Evolutionary conservation across 2,113 vertebrate species (phyloP).

Genomic region (Podarcis cretensis): DNA sequence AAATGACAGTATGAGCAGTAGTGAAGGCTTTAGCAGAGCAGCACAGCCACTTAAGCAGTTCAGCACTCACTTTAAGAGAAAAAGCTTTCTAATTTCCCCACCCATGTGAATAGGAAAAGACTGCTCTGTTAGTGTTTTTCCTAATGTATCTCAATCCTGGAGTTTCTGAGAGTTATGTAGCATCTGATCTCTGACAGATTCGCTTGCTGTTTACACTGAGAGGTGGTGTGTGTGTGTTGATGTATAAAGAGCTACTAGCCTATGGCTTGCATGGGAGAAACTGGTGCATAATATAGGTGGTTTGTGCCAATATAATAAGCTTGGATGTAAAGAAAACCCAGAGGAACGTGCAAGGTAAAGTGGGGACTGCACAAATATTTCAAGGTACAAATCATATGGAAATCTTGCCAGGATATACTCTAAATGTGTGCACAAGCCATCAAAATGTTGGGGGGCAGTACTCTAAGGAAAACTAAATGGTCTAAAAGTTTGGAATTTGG

Average conservation of each 20-base stretch:
- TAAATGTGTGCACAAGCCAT: not conserved
- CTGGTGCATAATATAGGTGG: not conserved
- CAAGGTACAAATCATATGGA: not conserved
- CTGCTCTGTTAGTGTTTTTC: not conserved
- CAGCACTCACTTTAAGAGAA: not conserved
- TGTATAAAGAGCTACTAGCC: not conserved
- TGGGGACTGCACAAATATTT: not conserved
- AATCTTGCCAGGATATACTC: not conserved
- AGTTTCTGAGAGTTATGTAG: not conserved
- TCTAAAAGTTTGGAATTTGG: slow-evolving; percentile 66
- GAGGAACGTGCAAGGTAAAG: not conserved
- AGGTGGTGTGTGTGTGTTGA: not conserved
- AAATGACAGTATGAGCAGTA: not conserved
- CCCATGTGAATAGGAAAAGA: not conserved
- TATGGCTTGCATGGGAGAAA: not conserved
- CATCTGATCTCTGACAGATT: not conserved
- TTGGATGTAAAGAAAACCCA: not conserved
- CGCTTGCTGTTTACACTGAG: not conserved
- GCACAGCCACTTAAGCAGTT: not conserved
- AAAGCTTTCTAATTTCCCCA: not conserved
- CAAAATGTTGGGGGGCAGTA: not conserved
- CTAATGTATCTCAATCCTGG: not conserved
- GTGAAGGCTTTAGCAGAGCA: not conserved
- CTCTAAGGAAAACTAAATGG: slow-evolving; percentile 59
- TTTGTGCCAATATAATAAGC: not conserved